A percentile compares a stretch with the other conserved stretches of the same genome.
Conservation (phyloP, 2,113 vertebrate genomes). For the Eidolon helvum region DNA sequence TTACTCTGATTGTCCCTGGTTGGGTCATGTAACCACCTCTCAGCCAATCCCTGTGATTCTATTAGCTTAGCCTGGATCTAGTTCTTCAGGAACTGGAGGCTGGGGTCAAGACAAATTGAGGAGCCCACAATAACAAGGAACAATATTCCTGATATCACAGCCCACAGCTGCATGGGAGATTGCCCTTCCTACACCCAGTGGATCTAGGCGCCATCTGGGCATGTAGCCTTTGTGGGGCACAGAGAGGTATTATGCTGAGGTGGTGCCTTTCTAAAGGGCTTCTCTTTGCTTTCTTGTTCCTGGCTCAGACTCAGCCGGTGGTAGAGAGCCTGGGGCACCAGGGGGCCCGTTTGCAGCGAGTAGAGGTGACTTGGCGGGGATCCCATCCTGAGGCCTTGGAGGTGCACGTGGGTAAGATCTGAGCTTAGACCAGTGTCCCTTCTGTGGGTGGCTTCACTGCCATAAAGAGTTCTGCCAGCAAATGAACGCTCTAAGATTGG, state of each 20-base stretch:
- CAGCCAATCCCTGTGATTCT: background rate
- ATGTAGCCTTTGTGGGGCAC: background rate
- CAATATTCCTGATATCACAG: background rate
- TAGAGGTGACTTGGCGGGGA: slow-evolving; percentile 86
- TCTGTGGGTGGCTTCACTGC: background rate
- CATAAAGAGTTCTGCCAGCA: background rate
- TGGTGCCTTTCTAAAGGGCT: background rate
- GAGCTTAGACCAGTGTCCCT: background rate
- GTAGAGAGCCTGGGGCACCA: slow-evolving; percentile 87
- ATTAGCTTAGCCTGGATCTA: background rate
- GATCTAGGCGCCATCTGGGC: background rate
- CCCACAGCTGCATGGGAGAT: background rate
- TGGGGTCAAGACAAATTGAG: background rate
- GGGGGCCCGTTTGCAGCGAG: slow-evolving; percentile 83
- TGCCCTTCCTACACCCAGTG: background rate
- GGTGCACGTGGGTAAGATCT: slow-evolving; percentile 86
- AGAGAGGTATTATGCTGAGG: background rate
- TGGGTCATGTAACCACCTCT: background rate
- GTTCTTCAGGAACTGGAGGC: background rate
- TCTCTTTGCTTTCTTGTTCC: background rate
- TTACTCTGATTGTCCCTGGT: background rate
- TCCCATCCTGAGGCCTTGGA: slow-evolving; percentile 85
- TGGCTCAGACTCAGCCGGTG: slow-evolving; percentile 91
- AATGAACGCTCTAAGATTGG: background rate
- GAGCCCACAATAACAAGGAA: background rate